phyloP scores from a whole-genome alignment of 2,888 invertebrate genomes.

The Caenorhabditis sp. region DNA sequence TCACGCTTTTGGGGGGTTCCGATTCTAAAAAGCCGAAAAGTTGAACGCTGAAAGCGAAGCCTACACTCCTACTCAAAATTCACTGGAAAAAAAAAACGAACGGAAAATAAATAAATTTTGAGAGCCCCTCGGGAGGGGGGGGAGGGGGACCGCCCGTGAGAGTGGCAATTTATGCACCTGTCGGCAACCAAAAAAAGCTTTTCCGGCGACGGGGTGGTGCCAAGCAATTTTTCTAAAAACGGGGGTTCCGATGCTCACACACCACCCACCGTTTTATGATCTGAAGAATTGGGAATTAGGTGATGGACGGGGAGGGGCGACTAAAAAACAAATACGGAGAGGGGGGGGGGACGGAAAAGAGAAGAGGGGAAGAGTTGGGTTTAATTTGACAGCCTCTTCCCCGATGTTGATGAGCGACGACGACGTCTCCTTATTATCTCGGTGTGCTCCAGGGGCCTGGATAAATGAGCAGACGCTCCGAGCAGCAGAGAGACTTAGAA shows the following conservation, averaged over 20 bases:
- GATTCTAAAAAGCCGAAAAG: no score
- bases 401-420: constrained; percentile 32
- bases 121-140: no score
- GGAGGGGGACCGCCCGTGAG: no score
- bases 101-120: constrained; percentile 37
- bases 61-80: no score
- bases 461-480: constrained; percentile 21
- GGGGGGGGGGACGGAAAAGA: background rate
- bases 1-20: no score
- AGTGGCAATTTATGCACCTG: constrained; percentile 48
- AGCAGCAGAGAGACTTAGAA: no score
- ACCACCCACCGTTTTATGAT: no score
- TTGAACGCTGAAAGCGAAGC: no score
- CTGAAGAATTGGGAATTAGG: background rate
- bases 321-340: background rate
- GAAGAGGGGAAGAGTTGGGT: constrained; percentile 10
- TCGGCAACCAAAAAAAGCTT: background rate
- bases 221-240: no score
- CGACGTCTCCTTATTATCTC: constrained; percentile 30
- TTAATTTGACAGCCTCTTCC: constrained; percentile 40
- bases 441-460: background rate
- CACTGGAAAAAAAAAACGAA: background rate
- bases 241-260: no score
- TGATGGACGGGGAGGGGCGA: background rate
- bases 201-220: no score